Evolutionary conservation across 1,140 invertebrate genomes (phyloP), one percentile per base, ranked within the genome.

Genomic region (Lepidurus packardi): DNA sequence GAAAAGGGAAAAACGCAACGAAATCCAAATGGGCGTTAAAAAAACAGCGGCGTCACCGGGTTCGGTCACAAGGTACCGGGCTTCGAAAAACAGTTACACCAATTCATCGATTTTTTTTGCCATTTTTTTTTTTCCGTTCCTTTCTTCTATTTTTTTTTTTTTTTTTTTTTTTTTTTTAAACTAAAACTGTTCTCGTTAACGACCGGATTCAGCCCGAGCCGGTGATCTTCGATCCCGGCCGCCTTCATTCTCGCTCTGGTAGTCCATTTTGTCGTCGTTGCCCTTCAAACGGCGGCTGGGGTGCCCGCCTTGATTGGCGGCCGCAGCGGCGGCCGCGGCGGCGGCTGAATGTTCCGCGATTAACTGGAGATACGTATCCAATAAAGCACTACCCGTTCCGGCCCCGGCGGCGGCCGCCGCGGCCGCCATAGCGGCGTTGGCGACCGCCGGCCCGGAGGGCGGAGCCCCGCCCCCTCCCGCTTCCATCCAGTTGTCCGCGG

Each of bases 341-440:
- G 81, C 83, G 21, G 82, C 81, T 44, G 90, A 88, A 82, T 93
- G 94, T 82, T 94, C 93, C 0, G 92, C 92, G 80, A 94, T 93
- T 78, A 93, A 90, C 83, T 94, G 92, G 21, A 95, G 86, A 83
- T 94, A 94, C 2, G 93, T 94, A 83, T 94, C 93, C 24, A 94
- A 83, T 43, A 95, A 88, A 0, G 92, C 91, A 1, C 92, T 93
- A 1, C 92, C 92, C 43, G 90, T 88, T 80, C 88, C 83, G 81
- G 82, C 80, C 7, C 87, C 82, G 43, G 53, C 43, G 9, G 78
- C 78, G n/a, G 73, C 78, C 1, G 78, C 65, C 16, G 16, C 76
- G 76, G 25, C 78, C 21, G 74, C 78, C 43, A 75, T 79, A 16
- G 74, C 78, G 43, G 11, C 73, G 73, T 24, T 75, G 78, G 53